Evolutionary conservation across 2,797 vertebrate genomes (phyloP).

Genomic region (Chelidonichthys spinosus): DNA sequence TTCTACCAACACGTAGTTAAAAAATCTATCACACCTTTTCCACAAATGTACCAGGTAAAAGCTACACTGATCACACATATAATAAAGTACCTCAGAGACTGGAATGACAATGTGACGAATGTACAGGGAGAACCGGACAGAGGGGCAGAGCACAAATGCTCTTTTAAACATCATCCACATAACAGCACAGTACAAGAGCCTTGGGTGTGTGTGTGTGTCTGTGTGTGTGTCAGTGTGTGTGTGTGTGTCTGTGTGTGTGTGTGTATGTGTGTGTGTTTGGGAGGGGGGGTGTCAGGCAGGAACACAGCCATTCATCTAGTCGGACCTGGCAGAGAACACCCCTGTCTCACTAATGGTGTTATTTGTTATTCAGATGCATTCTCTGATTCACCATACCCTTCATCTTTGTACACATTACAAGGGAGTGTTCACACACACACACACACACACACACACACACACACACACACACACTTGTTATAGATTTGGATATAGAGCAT

Average conservation of each 20-base stretch:
- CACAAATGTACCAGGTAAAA: background rate
- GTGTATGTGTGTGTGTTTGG: slow-evolving; percentile 5
- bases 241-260: slow-evolving; percentile 1
- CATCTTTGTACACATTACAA: slow-evolving; percentile 52
- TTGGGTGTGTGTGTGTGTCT: background rate
- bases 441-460: slow-evolving; percentile 7
- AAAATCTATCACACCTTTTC: background rate
- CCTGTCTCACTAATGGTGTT: slow-evolving; percentile 70
- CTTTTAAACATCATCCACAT: slow-evolving; percentile 54
- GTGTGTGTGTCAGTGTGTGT: slow-evolving; percentile 14
- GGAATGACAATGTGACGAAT: slow-evolving; percentile 1
- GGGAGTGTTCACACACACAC: slow-evolving; percentile 9
- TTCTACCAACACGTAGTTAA: background rate
- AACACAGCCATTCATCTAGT: slow-evolving; percentile 71
- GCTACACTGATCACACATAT: slow-evolving; percentile 8
- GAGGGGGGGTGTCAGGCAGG: background rate
- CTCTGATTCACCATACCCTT: slow-evolving; percentile 64
- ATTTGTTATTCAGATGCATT: slow-evolving; percentile 79
- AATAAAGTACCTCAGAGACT: slow-evolving; percentile 1
- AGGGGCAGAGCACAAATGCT: background rate
- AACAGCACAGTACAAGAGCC: slow-evolving; percentile 28
- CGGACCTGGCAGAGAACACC: slow-evolving; percentile 63
- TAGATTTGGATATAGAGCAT: background rate
- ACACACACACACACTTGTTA: slow-evolving; percentile 19
- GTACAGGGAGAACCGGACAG: background rate